A percentile compares a stretch with the other conserved stretches of the same genome.
These are phyloP conservation scores for Clarias batrachus DNA, from an alignment of 2,113 vertebrate species.

Conservation along the genomic window DNA sequence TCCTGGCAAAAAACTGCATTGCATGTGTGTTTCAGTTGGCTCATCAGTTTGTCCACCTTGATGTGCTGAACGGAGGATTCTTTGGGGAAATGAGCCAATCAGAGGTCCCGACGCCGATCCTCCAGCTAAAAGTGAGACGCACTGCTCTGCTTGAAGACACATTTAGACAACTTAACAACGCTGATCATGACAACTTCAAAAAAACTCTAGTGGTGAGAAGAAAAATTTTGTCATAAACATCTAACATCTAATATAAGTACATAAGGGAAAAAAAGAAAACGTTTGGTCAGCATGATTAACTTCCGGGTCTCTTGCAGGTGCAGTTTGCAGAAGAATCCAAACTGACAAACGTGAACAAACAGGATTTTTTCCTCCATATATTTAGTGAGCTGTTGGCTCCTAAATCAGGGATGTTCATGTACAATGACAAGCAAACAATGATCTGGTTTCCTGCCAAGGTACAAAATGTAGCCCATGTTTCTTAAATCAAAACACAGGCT, in stretches of 20 bases:
- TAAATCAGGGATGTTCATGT: slow-evolving; percentile 68
- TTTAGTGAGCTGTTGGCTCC: slow-evolving; percentile 71
- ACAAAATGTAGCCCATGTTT: neutral
- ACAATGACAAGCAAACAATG: slow-evolving; percentile 62
- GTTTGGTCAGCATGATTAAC: slow-evolving; percentile 27
- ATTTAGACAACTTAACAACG: slow-evolving; percentile 55
- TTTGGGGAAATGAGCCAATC: neutral
- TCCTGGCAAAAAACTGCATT: neutral
- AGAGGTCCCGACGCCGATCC: neutral
- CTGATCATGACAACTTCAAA: slow-evolving; percentile 58
- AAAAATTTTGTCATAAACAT: neutral
- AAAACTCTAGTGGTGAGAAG: slow-evolving; percentile 54
- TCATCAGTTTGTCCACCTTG: rapidly evolving
- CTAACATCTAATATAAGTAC: neutral
- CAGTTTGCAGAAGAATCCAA: slow-evolving; percentile 67
- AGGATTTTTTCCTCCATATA: slow-evolving; percentile 73
- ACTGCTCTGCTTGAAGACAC: slow-evolving; percentile 66
- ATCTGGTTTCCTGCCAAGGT: slow-evolving; percentile 80
- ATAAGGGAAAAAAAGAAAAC: neutral
- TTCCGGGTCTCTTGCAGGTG: slow-evolving; percentile 62
- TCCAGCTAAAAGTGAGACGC: slow-evolving; percentile 59
- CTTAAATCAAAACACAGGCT: neutral
- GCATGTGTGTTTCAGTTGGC: slow-evolving; percentile 29
- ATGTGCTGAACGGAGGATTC: neutral
- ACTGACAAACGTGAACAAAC: slow-evolving; percentile 52